These are phyloP conservation scores for Pedicia rivosa DNA, from an alignment of 2,888 invertebrate genomes.

Conservation along the genomic window DNA sequence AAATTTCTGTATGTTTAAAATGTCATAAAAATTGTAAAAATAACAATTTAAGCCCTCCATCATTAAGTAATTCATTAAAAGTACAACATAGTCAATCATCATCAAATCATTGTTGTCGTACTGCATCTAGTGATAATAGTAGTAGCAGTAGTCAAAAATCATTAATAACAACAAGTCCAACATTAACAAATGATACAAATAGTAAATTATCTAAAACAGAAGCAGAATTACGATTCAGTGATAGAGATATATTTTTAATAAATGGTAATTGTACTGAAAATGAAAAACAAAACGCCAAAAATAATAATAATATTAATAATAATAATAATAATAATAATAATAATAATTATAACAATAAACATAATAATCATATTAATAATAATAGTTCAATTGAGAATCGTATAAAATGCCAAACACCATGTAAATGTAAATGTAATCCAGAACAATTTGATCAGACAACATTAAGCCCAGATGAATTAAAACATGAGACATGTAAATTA, in stretches of 20 bases:
- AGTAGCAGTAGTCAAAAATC: not conserved
- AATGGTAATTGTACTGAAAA: conserved; percentile 2
- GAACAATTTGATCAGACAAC: conserved; percentile 26
- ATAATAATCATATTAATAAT: no score
- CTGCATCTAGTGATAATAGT: not conserved
- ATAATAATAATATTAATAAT: no score
- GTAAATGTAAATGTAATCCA: conserved; percentile 28
- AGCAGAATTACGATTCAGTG: no score
- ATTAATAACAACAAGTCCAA: not conserved
- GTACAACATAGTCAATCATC: conserved; percentile 31
- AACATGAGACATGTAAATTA: conserved; percentile 27
- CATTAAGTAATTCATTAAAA: conserved; percentile 20
- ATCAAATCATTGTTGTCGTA: conserved; percentile 27
- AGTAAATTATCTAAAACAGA: not conserved
- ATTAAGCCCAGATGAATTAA: conserved; percentile 26
- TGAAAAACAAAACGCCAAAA: conserved; percentile 3
- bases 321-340: no score
- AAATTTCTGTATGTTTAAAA: conserved; percentile 56
- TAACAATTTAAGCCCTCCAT: not conserved
- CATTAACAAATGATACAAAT: not conserved
- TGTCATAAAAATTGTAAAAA: conserved; percentile 62
- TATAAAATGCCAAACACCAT: conserved; percentile 13
- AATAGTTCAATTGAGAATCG: conserved; percentile 2
- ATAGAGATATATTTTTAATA: not conserved
- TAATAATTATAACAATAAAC: no score